These are phyloP conservation scores for Ophioderma brevispina DNA, from an alignment of 35 echinoderm and acorn worm species.

Conservation along the genomic window DNA sequence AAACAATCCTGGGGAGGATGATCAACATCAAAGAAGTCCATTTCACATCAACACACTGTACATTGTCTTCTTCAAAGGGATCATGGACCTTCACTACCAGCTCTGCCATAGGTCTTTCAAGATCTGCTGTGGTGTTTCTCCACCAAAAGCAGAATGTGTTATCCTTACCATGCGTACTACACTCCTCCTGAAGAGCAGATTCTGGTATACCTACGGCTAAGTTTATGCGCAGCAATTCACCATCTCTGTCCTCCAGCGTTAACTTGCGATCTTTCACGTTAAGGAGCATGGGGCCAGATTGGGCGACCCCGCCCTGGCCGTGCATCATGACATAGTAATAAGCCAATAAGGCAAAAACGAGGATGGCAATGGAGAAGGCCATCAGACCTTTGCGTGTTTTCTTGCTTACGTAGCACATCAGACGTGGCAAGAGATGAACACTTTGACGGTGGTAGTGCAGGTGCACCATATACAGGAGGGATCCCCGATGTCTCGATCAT, in stretches of 20 bases:
- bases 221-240: background rate
- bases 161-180: background rate
- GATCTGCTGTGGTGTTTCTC: slow-evolving; percentile 57
- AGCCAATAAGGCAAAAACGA: slow-evolving; percentile 71
- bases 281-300: slow-evolving; percentile 51
- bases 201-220: slow-evolving; percentile 43
- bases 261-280: slow-evolving; percentile 30
- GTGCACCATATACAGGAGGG: background rate
- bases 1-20: slow-evolving; percentile 71
- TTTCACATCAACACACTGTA: slow-evolving; percentile 45
- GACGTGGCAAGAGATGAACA: background rate
- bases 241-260: slow-evolving; percentile 1
- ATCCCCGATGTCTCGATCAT: background rate
- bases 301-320: slow-evolving; percentile 35
- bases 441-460: background rate
- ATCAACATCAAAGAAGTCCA: slow-evolving; percentile 56
- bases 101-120: slow-evolving; percentile 39
- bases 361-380: slow-evolving; percentile 44
- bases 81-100: slow-evolving; percentile 37
- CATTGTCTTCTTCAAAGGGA: background rate
- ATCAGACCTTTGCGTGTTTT: slow-evolving; percentile 72
- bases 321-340: slow-evolving; percentile 95
- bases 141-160: slow-evolving; percentile 73
- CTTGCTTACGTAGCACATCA: slow-evolving; percentile 66
- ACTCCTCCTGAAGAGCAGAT: slow-evolving; percentile 22